Evolutionary conservation across 2,113 vertebrate genomes (phyloP).

Genomic region (Gavialis gangeticus): DNA sequence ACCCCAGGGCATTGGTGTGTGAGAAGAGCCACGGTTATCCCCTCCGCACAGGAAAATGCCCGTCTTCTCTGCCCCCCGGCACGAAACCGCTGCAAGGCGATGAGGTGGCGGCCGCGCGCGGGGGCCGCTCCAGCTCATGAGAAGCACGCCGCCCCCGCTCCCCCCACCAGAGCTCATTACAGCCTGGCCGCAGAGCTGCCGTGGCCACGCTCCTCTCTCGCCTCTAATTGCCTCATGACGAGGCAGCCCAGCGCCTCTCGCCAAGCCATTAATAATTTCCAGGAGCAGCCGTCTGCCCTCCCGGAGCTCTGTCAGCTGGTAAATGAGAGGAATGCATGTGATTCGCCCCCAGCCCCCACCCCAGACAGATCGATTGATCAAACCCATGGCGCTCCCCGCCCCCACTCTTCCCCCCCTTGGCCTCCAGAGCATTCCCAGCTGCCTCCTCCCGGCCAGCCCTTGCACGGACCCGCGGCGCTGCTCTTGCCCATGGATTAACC

Average conservation of each 20-base stretch:
- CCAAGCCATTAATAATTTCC: constrained; percentile 53
- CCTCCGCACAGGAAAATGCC: not conserved
- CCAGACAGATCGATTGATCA: constrained; percentile 68
- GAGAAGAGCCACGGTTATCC: not conserved
- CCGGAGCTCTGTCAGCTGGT: constrained; percentile 50
- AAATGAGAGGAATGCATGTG: not conserved
- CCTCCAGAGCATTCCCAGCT: not conserved
- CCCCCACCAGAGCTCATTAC: constrained; percentile 50
- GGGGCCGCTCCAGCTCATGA: constrained; percentile 65
- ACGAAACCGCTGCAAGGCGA: constrained; percentile 37
- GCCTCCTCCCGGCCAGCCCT: not conserved
- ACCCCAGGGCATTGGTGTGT: not conserved
- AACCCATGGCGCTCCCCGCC: not conserved
- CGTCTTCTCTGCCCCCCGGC: not conserved
- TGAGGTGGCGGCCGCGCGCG: constrained; percentile 54
- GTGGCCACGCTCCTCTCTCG: constrained; percentile 2
- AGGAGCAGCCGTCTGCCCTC: constrained; percentile 10
- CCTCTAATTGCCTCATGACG: constrained; percentile 65
- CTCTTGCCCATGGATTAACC: not conserved
- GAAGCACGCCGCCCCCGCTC: constrained; percentile 16
- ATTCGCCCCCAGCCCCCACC: not conserved
- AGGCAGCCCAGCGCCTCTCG: constrained; percentile 57
- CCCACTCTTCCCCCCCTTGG: not conserved
- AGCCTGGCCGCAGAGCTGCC: not conserved
- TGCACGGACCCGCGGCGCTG: not conserved